phyloP scores from a whole-genome alignment of 1,140 invertebrate genomes.

The Eumaeus atala region DNA sequence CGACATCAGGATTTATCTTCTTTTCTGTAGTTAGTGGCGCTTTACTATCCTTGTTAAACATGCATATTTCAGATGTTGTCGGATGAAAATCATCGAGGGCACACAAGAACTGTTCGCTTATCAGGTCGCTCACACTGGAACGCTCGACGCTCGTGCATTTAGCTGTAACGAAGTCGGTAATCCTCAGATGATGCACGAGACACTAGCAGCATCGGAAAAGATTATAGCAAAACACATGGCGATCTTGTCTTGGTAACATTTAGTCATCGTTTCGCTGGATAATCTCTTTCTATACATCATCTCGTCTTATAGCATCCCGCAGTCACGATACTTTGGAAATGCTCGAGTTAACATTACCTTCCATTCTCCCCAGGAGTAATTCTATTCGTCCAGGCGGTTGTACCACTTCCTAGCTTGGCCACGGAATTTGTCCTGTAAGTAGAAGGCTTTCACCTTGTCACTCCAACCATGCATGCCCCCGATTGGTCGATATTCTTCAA shows the following conservation, averaged over 20 bases:
- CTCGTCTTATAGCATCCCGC: too few species aligned
- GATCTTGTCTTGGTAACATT: constrained; percentile 43
- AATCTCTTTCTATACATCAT: constrained; percentile 34
- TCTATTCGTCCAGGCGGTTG: too few species aligned
- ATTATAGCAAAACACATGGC: constrained; percentile 42
- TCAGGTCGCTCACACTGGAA: too few species aligned
- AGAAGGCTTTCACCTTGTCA: too few species aligned
- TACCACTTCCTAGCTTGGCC: too few species aligned
- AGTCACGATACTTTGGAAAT: too few species aligned
- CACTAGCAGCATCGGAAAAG: constrained; percentile 31
- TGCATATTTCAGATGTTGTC: not conserved
- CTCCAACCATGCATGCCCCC: too few species aligned
- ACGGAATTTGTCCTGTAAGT: too few species aligned
- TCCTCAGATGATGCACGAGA: constrained; percentile 47
- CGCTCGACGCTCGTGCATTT: too few species aligned
- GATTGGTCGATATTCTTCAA: too few species aligned
- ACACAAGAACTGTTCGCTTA: constrained; percentile 31
- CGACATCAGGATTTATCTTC: constrained; percentile 19
- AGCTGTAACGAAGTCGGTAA: constrained; percentile 35
- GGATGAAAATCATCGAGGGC: constrained; percentile 27
- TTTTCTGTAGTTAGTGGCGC: not conserved
- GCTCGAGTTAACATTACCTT: too few species aligned
- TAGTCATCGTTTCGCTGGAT: constrained; percentile 33
- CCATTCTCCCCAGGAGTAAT: too few species aligned
- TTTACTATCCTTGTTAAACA: not conserved